phyloP scores from a whole-genome alignment of 2,113 vertebrate genomes.

The Mesembrinibis cayennensis region DNA sequence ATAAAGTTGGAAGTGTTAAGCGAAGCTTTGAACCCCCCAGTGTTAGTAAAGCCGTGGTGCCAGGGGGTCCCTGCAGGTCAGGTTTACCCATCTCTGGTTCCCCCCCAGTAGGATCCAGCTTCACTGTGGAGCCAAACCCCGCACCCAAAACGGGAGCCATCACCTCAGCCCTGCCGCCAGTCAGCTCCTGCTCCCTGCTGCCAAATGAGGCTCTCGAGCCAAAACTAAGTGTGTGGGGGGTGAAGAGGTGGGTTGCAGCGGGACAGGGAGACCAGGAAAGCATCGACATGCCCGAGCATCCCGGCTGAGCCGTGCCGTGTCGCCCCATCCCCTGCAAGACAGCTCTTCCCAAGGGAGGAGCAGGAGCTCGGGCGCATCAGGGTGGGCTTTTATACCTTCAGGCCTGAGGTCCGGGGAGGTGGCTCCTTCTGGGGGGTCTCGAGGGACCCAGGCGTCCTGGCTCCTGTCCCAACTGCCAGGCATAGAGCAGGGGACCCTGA shows the following conservation, averaged over 20 bases:
- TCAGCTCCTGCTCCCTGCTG: neutral
- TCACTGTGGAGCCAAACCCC: neutral
- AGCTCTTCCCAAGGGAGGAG: neutral
- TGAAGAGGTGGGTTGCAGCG: neutral
- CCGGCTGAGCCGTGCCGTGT: fast-evolving
- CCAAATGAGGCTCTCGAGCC: neutral
- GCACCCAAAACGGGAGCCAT: fast-evolving
- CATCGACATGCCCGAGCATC: neutral
- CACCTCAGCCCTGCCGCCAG: fast-evolving
- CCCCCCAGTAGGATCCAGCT: neutral
- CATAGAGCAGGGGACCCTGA: neutral
- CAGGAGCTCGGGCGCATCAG: neutral
- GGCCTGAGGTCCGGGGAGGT: too few species aligned
- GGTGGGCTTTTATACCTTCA: neutral
- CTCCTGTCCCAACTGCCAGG: neutral
- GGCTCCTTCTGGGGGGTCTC: neutral
- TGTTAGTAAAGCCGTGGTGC: fast-evolving
- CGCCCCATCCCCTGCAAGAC: neutral
- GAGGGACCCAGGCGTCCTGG: too few species aligned
- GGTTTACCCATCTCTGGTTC: neutral
- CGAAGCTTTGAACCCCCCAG: neutral
- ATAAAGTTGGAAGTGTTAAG: neutral
- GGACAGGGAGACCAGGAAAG: neutral
- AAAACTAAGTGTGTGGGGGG: fast-evolving
- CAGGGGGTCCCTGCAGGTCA: neutral